Conservation (phyloP, 2,113 vertebrate genomes). For the Odontophorus gujanensis region DNA sequence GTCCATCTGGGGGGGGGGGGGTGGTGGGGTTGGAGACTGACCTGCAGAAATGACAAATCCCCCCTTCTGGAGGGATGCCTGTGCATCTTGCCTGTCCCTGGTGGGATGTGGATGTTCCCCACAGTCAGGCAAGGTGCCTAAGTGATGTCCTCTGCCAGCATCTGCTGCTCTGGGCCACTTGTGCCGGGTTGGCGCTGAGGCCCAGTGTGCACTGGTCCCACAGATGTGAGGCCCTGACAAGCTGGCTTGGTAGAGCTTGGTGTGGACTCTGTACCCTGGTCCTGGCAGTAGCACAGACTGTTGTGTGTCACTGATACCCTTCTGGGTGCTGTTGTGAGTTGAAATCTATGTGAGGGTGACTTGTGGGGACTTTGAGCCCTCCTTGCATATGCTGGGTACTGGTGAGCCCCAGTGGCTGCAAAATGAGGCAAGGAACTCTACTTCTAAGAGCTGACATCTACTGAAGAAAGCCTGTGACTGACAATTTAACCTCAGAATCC, state of each 20-base stretch:
- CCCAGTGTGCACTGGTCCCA: background rate
- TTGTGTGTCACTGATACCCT: background rate
- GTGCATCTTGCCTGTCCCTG: background rate
- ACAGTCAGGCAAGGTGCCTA: background rate
- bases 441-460: background rate
- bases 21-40: background rate
- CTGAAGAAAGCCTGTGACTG: background rate
- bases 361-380: background rate
- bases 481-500: background rate
- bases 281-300: background rate
- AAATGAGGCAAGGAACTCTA: background rate
- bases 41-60: accelerated
- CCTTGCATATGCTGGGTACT: accelerated
- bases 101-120: background rate
- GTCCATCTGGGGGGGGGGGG: too few species aligned
- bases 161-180: background rate
- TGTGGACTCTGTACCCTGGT: background rate
- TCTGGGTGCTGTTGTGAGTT: background rate
- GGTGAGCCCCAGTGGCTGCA: background rate
- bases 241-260: background rate
- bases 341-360: background rate
- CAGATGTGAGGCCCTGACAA: accelerated
- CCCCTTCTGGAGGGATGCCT: accelerated
- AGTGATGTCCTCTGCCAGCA: background rate
- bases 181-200: accelerated